Conservation (phyloP, 2,113 vertebrate genomes). For the Phylloscopus trochilus region DNA sequence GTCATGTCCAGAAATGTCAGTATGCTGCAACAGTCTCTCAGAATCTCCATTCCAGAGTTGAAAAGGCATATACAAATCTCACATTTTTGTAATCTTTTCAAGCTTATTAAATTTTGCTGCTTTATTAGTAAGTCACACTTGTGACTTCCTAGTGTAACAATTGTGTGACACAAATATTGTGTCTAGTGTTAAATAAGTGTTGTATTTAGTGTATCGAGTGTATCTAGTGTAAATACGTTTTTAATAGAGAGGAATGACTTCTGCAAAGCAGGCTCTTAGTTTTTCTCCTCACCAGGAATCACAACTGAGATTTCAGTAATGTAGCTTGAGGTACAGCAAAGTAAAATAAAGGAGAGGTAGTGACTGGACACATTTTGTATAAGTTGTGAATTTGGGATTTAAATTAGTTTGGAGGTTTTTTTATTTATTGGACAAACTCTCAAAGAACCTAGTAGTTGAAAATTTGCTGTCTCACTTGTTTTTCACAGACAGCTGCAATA, state of each 20-base stretch:
- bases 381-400: background rate
- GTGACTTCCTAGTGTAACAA: background rate
- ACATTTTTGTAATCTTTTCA: background rate
- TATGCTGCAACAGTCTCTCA: background rate
- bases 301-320: background rate
- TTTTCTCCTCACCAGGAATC: background rate
- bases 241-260: background rate
- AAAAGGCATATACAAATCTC: background rate
- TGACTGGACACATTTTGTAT: background rate
- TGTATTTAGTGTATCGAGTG: background rate
- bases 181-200: background rate
- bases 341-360: background rate
- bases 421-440: background rate
- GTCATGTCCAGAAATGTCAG: background rate
- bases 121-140: background rate
- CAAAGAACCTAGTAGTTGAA: background rate
- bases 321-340: background rate
- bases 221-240: too few species aligned
- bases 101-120: background rate
- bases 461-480: background rate
- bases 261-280: background rate
- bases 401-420: background rate
- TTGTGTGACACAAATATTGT: background rate
- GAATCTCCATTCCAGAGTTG: background rate
- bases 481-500: background rate